Evolutionary conservation across 2,797 vertebrate species (phyloP).

Genomic region (Sciaenops ocellatus): DNA sequence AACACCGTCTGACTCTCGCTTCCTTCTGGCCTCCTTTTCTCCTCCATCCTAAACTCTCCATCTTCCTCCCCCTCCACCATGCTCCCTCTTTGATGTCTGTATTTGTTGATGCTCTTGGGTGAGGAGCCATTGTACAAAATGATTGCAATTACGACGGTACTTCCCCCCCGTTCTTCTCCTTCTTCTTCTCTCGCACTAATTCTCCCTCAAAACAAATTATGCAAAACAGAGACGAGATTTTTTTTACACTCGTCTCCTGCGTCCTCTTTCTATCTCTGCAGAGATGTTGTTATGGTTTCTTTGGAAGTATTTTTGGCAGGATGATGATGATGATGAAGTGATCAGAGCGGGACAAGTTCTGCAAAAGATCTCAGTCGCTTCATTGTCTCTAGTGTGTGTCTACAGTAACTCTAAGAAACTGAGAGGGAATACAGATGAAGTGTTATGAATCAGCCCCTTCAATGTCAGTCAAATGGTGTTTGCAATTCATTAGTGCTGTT

Average conservation of each 20-base stretch:
- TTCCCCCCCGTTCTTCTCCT: too few relatives aligned
- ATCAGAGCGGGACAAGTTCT: conserved; percentile 27
- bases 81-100: conserved; percentile 60
- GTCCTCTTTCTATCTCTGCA: conserved; percentile 12
- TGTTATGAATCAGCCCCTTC: conserved; percentile 39
- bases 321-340: conserved; percentile 29
- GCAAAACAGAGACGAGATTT: conserved; percentile 30
- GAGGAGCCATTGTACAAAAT: conserved; percentile 60
- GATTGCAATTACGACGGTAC: conserved; percentile 52
- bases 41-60: conserved; percentile 36
- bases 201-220: conserved; percentile 64
- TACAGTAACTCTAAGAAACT: conserved; percentile 8
- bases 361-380: conserved; percentile 20
- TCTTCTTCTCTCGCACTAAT: conserved; percentile 29
- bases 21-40: conserved; percentile 37
- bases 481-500: conserved; percentile 27
- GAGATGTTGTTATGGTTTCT: conserved; percentile 69
- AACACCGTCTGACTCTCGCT: conserved; percentile 1
- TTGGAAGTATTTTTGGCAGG: conserved; percentile 47
- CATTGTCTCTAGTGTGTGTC: conserved; percentile 19
- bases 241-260: conserved; percentile 14
- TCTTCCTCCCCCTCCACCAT: conserved; percentile 9
- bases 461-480: conserved; percentile 18
- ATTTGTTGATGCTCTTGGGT: conserved; percentile 65
- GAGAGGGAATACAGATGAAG: conserved; percentile 42